Conservation (phyloP, 2,113 vertebrate genomes). For the Etheostoma spectabile region DNA sequence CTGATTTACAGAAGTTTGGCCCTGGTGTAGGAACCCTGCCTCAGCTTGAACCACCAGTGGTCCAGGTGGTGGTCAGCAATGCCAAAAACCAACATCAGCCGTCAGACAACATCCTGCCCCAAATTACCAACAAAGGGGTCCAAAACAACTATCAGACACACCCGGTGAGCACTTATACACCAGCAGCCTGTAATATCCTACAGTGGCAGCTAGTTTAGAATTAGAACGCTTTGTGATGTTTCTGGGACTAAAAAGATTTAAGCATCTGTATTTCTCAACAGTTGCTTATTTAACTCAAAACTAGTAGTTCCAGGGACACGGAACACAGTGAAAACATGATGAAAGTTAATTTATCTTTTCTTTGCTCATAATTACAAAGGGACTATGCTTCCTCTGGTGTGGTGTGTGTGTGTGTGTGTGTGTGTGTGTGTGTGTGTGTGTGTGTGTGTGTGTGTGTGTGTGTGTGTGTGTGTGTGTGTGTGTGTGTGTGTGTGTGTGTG, state of each 20-base stretch:
- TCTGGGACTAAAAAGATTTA: neutral
- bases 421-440: neutral
- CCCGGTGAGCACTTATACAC: conserved; percentile 73
- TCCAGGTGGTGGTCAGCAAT: conserved; percentile 84
- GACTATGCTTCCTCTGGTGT: neutral
- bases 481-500: neutral
- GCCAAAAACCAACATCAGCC: conserved; percentile 82
- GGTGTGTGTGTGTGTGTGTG: neutral
- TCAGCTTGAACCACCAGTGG: conserved; percentile 86
- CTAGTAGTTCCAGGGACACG: neutral
- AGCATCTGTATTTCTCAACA: neutral
- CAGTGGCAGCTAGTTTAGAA: neutral
- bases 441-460: neutral
- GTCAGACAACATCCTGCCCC: conserved; percentile 86
- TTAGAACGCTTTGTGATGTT: neutral
- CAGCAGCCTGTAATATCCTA: neutral
- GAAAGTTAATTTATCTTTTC: neutral
- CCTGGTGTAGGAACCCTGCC: conserved; percentile 82
- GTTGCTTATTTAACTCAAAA: neutral
- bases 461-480: too few species aligned
- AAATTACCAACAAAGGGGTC: conserved; percentile 83
- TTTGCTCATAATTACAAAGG: neutral
- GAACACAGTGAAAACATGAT: neutral
- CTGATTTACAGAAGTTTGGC: conserved; percentile 82
- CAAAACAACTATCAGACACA: conserved; percentile 80